Evolutionary conservation across 2,888 invertebrate species (phyloP).

Genomic region (Nomada hirtipes): DNA sequence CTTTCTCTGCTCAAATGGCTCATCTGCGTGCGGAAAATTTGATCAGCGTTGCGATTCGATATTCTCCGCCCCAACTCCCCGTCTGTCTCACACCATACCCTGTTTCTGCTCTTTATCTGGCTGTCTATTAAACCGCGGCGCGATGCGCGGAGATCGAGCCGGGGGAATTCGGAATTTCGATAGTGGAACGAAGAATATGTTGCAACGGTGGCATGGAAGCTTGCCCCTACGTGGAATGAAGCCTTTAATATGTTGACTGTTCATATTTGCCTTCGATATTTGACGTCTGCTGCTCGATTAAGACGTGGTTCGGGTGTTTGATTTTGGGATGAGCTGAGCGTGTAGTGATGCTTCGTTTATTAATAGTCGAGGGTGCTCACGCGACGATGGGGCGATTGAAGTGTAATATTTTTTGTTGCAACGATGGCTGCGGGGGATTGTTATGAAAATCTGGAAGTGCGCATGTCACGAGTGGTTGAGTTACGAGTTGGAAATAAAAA

Average conservation of each 20-base stretch:
- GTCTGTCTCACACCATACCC: background rate
- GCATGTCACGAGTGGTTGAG: too few species aligned
- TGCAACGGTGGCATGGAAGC: background rate
- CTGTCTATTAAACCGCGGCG: constrained; percentile 39
- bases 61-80: constrained; percentile 3
- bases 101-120: constrained; percentile 19
- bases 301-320: background rate
- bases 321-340: background rate
- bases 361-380: background rate
- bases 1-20: constrained; percentile 44
- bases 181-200: constrained; percentile 9
- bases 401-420: background rate
- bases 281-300: background rate
- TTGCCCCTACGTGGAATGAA: background rate
- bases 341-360: background rate
- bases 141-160: constrained; percentile 11
- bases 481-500: background rate
- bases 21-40: constrained; percentile 47
- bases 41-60: constrained; percentile 40
- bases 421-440: background rate
- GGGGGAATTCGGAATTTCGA: constrained; percentile 11
- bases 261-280: background rate
- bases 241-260: background rate
- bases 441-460: background rate
- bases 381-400: background rate